Evolutionary conservation across 2,797 vertebrate genomes (phyloP).

Genomic region (Trichosurus vulpecula): DNA sequence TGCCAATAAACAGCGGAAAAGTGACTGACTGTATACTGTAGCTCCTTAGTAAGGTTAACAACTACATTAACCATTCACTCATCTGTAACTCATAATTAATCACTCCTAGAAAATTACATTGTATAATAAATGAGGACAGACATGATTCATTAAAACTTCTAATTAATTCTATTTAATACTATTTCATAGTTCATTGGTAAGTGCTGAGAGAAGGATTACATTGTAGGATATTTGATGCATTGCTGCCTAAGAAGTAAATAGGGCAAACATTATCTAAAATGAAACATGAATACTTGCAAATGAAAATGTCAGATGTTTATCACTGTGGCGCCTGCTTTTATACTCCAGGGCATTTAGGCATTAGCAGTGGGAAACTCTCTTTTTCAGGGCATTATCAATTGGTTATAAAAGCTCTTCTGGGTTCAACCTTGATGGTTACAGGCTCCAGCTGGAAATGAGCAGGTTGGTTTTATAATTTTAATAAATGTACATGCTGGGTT

Average conservation of each 20-base stretch:
- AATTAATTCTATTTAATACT: constrained; percentile 90
- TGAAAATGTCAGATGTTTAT: constrained; percentile 79
- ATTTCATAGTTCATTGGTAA: constrained; percentile 89
- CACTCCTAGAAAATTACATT: constrained; percentile 87
- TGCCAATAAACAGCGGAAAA: constrained; percentile 78
- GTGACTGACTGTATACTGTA: constrained; percentile 74
- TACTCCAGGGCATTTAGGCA: constrained; percentile 44
- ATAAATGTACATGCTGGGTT: constrained; percentile 31
- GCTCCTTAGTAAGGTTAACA: constrained; percentile 84
- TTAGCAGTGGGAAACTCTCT: constrained; percentile 56
- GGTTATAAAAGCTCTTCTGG: constrained; percentile 40
- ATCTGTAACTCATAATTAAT: constrained; percentile 87
- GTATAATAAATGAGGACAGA: constrained; percentile 89
- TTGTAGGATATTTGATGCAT: constrained; percentile 82
- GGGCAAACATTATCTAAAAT: constrained; percentile 77
- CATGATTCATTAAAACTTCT: constrained; percentile 90
- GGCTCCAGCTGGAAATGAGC: constrained; percentile 7
- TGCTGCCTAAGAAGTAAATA: constrained; percentile 83
- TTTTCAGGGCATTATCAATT: constrained; percentile 58
- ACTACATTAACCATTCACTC: constrained; percentile 87
- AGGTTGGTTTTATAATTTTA: constrained; percentile 40
- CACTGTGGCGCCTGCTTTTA: constrained; percentile 25
- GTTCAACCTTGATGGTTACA: not conserved
- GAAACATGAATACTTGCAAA: constrained; percentile 74
- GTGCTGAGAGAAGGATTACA: constrained; percentile 85